Conservation (phyloP, 2,113 vertebrate species). For the Scopus umbretta region DNA sequence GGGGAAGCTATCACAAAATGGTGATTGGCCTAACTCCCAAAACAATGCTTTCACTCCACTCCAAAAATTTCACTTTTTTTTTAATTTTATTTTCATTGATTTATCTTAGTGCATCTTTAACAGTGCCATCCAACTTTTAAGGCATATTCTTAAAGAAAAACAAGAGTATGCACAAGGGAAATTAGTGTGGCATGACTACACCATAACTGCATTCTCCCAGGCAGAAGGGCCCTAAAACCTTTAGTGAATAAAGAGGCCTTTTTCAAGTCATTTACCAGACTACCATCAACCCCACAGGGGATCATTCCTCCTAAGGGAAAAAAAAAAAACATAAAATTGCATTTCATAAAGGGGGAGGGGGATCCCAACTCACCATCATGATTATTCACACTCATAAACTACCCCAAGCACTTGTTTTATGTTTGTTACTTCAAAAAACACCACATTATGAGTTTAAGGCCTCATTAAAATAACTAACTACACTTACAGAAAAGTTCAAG, state of each 20-base stretch:
- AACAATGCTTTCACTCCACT: background rate
- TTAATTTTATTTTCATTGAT: background rate
- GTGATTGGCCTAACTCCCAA: background rate
- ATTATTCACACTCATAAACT: background rate
- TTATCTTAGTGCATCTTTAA: background rate
- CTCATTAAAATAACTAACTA: background rate
- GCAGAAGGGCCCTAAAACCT: background rate
- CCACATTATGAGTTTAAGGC: rapidly evolving
- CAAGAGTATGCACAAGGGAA: background rate
- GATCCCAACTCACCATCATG: background rate
- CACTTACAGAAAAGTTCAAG: background rate
- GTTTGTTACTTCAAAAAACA: background rate
- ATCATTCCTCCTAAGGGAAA: background rate
- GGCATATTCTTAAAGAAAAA: background rate
- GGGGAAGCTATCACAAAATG: background rate
- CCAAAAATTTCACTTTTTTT: background rate
- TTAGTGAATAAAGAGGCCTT: background rate
- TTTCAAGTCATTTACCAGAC: background rate
- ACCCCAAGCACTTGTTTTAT: background rate
- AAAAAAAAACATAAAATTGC: background rate
- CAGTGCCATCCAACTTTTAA: background rate
- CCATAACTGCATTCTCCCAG: background rate
- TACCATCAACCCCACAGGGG: background rate
- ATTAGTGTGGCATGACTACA: background rate
- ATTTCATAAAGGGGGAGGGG: background rate